Conservation (phyloP, 2,888 invertebrate genomes). For the Pollenia labialis region DNA sequence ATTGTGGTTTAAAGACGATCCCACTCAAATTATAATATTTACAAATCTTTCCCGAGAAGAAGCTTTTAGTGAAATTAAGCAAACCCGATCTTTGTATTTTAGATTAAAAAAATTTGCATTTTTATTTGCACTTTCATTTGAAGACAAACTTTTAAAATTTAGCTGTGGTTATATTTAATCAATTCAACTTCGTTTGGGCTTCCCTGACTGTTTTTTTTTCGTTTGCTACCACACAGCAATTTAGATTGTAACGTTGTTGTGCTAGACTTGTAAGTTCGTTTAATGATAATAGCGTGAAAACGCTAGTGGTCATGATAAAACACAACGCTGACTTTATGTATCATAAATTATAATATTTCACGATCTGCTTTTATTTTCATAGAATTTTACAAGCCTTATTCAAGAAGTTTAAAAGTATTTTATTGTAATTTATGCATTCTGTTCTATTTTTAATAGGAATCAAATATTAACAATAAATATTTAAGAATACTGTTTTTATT, state of each 20-base stretch:
- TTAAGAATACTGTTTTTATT: background rate
- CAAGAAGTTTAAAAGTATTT: constrained; percentile 36
- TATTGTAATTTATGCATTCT: constrained; percentile 5
- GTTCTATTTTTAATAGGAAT: constrained; percentile 8
- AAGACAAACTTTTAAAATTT: too few relatives aligned
- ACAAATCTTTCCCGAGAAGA: too few relatives aligned
- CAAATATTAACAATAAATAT: constrained; percentile 7
- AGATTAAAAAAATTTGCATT: too few relatives aligned
- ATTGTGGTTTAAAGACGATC: too few relatives aligned
- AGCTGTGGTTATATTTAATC: too few relatives aligned
- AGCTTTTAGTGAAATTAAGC: too few relatives aligned
- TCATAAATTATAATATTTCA: constrained; percentile 41
- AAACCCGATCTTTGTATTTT: too few relatives aligned
- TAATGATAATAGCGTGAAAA: constrained; percentile 57
- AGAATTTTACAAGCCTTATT: constrained; percentile 31
- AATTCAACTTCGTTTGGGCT: too few relatives aligned
- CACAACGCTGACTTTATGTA: background rate
- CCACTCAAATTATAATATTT: too few relatives aligned
- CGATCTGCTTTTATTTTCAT: constrained; percentile 12
- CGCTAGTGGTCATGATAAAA: constrained; percentile 24
- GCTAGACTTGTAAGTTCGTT: constrained; percentile 18
- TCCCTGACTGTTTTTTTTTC: too few relatives aligned
- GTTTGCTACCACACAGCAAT: background rate
- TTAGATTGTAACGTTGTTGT: constrained; percentile 10
- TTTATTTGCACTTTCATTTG: too few relatives aligned